These are phyloP conservation scores for Pteria penguin DNA, from an alignment of 2,888 invertebrate species.

Conservation along the genomic window DNA sequence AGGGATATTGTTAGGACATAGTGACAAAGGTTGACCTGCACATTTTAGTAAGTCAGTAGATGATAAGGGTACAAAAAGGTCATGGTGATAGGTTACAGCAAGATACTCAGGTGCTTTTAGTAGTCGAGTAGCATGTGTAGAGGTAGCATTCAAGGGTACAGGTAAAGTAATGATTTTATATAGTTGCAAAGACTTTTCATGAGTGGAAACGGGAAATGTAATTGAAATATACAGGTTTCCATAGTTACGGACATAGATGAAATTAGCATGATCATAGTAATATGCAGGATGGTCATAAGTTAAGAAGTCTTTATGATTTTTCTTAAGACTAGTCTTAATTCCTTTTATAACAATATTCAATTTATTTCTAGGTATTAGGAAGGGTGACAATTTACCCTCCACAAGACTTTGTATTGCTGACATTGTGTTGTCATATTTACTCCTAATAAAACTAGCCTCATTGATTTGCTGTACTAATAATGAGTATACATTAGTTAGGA, in stretches of 20 bases:
- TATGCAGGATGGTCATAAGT: constrained; percentile 9
- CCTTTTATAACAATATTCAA: constrained; percentile 2
- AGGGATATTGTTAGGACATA: constrained; percentile 8
- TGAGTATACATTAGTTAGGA: constrained; percentile 13
- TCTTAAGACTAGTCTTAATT: constrained; percentile 9
- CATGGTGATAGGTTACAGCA: not conserved
- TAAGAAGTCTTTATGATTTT: constrained; percentile 21
- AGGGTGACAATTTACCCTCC: constrained; percentile 30
- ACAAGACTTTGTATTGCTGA: constrained; percentile 21
- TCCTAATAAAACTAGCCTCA: constrained; percentile 16
- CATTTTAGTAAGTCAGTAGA: not conserved
- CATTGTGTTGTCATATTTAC: constrained; percentile 1
- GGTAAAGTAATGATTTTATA: constrained; percentile 41
- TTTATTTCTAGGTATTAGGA: constrained; percentile 5
- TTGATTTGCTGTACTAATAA: constrained; percentile 26
- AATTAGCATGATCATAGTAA: constrained; percentile 16
- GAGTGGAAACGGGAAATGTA: constrained; percentile 37
- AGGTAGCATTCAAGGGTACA: constrained; percentile 20
- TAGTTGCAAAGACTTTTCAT: constrained; percentile 28
- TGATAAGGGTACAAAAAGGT: not conserved
- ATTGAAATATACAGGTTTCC: constrained; percentile 19
- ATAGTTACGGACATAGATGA: constrained; percentile 12
- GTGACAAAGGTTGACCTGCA: not conserved
- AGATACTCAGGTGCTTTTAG: not conserved
- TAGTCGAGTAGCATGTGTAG: constrained; percentile 7